phyloP scores from a whole-genome alignment of 2,797 vertebrate genomes.

The Notolabrus celidotus region DNA sequence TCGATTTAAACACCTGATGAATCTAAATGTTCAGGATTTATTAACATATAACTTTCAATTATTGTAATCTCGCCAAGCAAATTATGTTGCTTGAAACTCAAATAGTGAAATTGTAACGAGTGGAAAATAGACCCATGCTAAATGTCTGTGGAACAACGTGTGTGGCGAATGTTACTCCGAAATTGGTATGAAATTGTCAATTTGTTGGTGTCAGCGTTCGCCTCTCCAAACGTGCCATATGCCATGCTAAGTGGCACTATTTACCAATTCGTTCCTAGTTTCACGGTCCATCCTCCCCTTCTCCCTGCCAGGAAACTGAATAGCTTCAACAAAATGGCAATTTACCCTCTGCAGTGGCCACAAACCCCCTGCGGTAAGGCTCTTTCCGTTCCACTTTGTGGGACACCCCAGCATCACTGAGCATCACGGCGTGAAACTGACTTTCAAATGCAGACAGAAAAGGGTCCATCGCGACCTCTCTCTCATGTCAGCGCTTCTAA shows the following conservation, averaged over 20 bases:
- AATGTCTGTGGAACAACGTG: conserved; percentile 64
- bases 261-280: conserved; percentile 87
- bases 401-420: conserved; percentile 36
- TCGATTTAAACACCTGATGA: too few relatives aligned
- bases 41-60: neutral
- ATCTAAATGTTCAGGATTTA: too few relatives aligned
- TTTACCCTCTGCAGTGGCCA: conserved; percentile 77
- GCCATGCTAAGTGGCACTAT: conserved; percentile 74
- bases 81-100: accelerated
- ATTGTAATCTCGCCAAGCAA: neutral
- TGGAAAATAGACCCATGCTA: neutral
- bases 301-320: conserved; percentile 77
- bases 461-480: neutral
- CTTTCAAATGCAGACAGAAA: conserved; percentile 53
- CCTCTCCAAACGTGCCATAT: conserved; percentile 75
- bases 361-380: conserved; percentile 67
- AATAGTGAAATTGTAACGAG: neutral
- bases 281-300: conserved; percentile 86
- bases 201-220: conserved; percentile 83
- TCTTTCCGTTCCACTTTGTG: conserved; percentile 67
- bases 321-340: conserved; percentile 82
- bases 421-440: conserved; percentile 52
- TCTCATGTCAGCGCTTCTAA: neutral
- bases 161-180: conserved; percentile 77
- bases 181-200: conserved; percentile 89